A percentile compares a stretch with the other conserved stretches of the same genome.
These are phyloP conservation scores for Caenorhabditis sp. DNA, from an alignment of 2,888 invertebrate species.

Conservation along the genomic window DNA sequence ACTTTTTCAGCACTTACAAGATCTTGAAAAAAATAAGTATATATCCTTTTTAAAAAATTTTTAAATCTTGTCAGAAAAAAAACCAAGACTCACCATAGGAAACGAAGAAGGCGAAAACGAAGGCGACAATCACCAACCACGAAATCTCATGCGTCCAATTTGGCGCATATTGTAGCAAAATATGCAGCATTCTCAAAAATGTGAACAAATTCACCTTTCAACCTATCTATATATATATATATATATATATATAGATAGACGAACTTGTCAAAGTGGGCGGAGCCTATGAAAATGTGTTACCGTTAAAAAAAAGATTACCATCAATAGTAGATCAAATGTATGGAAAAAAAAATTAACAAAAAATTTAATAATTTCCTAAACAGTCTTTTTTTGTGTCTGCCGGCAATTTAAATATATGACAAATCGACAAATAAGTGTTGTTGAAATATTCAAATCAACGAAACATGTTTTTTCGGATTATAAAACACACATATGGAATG, in stretches of 20 bases:
- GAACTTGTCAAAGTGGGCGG: not conserved
- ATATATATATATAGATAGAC: not conserved
- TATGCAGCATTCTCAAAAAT: conserved; percentile 36
- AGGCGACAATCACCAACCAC: conserved; percentile 56
- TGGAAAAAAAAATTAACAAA: too few relatives aligned
- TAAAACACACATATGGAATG: not conserved
- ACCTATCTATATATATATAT: too few relatives aligned
- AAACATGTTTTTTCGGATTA: not conserved
- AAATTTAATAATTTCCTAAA: too few relatives aligned
- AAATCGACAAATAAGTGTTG: not conserved
- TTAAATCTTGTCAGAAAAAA: not conserved
- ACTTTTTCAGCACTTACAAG: too few relatives aligned
- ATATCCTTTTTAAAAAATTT: too few relatives aligned
- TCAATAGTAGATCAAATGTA: too few relatives aligned
- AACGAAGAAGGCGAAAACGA: conserved; percentile 56
- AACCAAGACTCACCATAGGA: conserved; percentile 39
- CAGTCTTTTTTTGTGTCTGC: too few relatives aligned
- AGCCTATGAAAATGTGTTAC: not conserved
- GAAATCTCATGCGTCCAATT: conserved; percentile 46
- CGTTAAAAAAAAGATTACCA: too few relatives aligned
- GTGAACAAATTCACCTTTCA: not conserved
- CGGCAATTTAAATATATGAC: not conserved
- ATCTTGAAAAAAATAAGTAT: too few relatives aligned
- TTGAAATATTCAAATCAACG: not conserved
- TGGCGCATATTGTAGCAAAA: conserved; percentile 44